Evolutionary conservation across 2,113 vertebrate species (phyloP).

Genomic region (Rhegmatorhina hoffmannsi): DNA sequence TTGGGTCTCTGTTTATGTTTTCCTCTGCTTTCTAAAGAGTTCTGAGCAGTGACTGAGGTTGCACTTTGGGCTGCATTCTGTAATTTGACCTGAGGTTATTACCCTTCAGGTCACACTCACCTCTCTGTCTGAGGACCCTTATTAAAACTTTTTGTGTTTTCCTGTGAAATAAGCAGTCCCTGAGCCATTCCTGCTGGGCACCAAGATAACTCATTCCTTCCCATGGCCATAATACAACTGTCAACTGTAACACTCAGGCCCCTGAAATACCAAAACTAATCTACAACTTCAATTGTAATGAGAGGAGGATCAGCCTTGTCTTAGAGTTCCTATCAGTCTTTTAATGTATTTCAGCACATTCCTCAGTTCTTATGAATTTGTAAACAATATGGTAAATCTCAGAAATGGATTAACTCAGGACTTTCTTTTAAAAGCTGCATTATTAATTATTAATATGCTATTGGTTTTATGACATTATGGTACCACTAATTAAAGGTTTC

Average conservation of each 20-base stretch:
- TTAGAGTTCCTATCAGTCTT: background rate
- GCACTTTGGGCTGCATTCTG: background rate
- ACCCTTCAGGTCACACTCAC: background rate
- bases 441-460: constrained; percentile 21
- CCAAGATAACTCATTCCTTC: background rate
- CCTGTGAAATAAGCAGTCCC: background rate
- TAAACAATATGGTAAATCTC: constrained; percentile 26
- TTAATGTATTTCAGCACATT: constrained; percentile 36
- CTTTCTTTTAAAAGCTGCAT: constrained; percentile 36
- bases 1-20: background rate
- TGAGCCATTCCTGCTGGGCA: background rate
- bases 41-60: background rate
- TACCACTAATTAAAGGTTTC: constrained; percentile 32
- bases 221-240: background rate
- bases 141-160: background rate
- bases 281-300: background rate
- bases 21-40: background rate
- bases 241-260: background rate
- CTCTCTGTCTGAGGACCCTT: background rate
- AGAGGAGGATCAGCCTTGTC: constrained; percentile 17
- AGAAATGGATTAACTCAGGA: background rate
- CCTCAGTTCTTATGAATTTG: constrained; percentile 31
- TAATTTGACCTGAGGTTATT: constrained; percentile 18
- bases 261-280: background rate
- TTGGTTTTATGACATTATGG: constrained; percentile 35